Conservation (phyloP, 2,888 invertebrate genomes). For the Drosophila paramelanica region DNA sequence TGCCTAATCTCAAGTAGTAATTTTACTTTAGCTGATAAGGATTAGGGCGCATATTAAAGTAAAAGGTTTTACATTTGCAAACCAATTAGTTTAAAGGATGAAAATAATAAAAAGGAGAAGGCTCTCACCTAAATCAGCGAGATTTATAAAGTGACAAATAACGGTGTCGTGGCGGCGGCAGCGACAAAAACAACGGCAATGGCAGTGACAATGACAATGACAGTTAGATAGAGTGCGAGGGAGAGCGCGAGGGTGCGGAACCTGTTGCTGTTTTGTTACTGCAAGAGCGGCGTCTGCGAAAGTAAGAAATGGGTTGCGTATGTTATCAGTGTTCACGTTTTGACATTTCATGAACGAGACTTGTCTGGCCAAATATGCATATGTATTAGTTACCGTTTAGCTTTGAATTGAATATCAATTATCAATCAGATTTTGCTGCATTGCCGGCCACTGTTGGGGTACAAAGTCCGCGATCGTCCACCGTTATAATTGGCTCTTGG, state of each 20-base stretch:
- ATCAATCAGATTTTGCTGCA: slow-evolving; percentile 23
- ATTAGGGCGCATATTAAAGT: neutral
- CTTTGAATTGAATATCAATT: slow-evolving; percentile 23
- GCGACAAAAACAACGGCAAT: neutral
- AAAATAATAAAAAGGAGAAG: neutral
- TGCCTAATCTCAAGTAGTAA: slow-evolving; percentile 32
- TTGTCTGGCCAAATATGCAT: neutral
- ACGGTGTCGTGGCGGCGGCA: slow-evolving; percentile 36
- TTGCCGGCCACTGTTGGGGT: slow-evolving; percentile 33
- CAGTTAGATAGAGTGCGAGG: slow-evolving; percentile 9
- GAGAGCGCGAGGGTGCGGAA: slow-evolving; percentile 25
- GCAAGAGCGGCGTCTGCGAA: slow-evolving; percentile 28
- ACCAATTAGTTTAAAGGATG: neutral
- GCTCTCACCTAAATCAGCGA: slow-evolving; percentile 25
- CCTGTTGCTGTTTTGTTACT: slow-evolving; percentile 53
- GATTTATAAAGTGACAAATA: slow-evolving; percentile 6
- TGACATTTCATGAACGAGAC: slow-evolving; percentile 7
- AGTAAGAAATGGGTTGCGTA: slow-evolving; percentile 22
- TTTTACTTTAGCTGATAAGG: slow-evolving; percentile 32
- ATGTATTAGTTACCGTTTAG: slow-evolving; percentile 20
- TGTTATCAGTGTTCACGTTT: slow-evolving; percentile 32
- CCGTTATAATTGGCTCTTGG: slow-evolving; percentile 8
- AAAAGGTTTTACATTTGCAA: slow-evolving; percentile 1
- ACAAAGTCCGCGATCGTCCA: slow-evolving; percentile 41
- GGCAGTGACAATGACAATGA: neutral